phyloP scores from a whole-genome alignment of 2,888 invertebrate genomes.

The Chironomus riparius region DNA sequence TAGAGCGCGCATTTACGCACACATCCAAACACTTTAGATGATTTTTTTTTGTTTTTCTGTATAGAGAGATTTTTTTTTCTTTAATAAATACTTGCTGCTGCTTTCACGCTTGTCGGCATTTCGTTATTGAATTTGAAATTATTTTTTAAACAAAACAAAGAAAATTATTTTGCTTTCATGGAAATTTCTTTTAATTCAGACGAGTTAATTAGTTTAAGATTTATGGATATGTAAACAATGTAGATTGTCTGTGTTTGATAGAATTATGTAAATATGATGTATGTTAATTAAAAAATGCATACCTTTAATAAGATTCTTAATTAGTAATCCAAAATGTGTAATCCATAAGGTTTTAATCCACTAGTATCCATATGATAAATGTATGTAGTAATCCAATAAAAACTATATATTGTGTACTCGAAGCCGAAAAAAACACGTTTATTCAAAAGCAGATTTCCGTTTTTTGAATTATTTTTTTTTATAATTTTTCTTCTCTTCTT shows the following conservation, averaged over 20 bases:
- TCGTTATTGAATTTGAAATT: not conserved
- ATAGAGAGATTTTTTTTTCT: not conserved
- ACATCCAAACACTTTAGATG: not conserved
- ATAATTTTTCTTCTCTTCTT: not conserved
- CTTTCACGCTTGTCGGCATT: conserved; percentile 10
- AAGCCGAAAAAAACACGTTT: conserved; percentile 13
- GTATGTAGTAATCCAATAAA: not conserved
- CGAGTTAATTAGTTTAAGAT: too few relatives aligned
- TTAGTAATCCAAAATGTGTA: too few relatives aligned
- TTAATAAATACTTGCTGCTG: not conserved
- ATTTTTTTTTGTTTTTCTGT: not conserved
- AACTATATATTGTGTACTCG: not conserved
- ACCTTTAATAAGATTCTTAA: too few relatives aligned
- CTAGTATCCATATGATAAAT: not conserved
- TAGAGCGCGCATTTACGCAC: not conserved
- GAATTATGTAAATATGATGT: too few relatives aligned
- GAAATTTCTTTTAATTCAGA: too few relatives aligned
- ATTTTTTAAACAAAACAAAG: not conserved
- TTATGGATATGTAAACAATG: too few relatives aligned
- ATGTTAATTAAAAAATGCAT: too few relatives aligned
- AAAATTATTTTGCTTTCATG: not conserved
- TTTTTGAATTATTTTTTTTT: not conserved
- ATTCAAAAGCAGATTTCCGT: conserved; percentile 22
- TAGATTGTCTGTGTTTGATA: too few relatives aligned
- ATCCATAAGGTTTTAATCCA: not conserved